These are phyloP conservation scores for Drosophila kuntzei DNA, from an alignment of 2,888 invertebrate species.

Conservation along the genomic window DNA sequence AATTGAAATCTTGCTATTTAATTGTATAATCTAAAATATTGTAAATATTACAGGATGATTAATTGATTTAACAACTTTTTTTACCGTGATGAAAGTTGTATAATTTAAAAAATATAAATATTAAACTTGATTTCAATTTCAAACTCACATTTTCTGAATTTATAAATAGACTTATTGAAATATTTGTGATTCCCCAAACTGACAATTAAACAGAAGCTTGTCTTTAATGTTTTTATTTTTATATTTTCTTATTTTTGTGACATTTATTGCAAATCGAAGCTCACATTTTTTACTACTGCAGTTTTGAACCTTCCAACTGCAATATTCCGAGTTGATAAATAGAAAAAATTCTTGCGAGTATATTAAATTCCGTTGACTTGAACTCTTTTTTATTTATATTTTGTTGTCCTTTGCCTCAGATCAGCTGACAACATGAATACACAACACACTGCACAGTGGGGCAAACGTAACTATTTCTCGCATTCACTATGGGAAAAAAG, in stretches of 20 bases:
- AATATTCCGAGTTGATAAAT: background rate
- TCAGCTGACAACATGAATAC: slow-evolving; percentile 7
- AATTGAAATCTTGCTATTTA: no score
- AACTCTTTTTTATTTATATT: slow-evolving; percentile 25
- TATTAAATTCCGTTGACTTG: slow-evolving; percentile 31
- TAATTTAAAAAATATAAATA: no score
- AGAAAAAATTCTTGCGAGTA: background rate
- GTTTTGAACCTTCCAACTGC: background rate
- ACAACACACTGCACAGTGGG: slow-evolving; percentile 21
- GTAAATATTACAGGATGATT: no score
- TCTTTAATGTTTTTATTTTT: background rate
- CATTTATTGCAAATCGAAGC: background rate
- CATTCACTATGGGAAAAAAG: no score
- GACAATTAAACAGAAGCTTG: background rate
- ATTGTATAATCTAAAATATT: no score
- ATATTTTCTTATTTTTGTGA: background rate
- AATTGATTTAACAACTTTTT: no score
- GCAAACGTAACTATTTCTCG: background rate
- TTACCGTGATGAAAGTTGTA: no score
- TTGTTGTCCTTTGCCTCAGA: background rate
- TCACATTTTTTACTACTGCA: background rate
- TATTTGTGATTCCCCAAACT: background rate
- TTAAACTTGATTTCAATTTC: no score
- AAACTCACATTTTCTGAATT: no score
- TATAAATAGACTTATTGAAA: no score